Percentiles rank a stretch among this genome's conserved stretches.
These are phyloP conservation scores for Megaceryle alcyon DNA, from an alignment of 2,797 vertebrate species.

Conservation along the genomic window DNA sequence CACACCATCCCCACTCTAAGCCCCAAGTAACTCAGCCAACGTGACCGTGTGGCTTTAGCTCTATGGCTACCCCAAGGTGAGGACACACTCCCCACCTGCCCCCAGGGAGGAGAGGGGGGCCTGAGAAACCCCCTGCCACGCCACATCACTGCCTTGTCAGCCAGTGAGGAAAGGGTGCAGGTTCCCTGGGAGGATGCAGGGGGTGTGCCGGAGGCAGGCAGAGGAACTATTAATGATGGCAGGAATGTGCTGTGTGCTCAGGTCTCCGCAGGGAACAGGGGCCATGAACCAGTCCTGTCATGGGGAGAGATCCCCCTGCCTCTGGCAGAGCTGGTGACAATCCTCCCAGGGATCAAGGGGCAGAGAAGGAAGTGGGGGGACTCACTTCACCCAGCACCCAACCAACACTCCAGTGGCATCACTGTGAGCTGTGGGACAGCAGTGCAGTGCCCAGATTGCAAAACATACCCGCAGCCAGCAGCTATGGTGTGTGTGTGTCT, in stretches of 20 bases:
- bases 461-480: neutral
- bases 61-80: fast-evolving
- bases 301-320: neutral
- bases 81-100: neutral
- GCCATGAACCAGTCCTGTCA: neutral
- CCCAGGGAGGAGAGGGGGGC: neutral
- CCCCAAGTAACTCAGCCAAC: neutral
- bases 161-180: neutral
- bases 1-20: fast-evolving
- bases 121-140: neutral
- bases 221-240: constrained; percentile 7
- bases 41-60: fast-evolving
- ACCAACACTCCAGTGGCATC: neutral
- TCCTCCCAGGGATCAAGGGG: fast-evolving
- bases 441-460: neutral
- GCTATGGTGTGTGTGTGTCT: neutral
- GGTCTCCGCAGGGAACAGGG: neutral
- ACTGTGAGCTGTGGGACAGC: neutral
- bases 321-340: fast-evolving
- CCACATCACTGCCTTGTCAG: neutral
- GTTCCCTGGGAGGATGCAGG: neutral
- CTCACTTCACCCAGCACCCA: neutral
- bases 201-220: neutral
- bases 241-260: neutral
- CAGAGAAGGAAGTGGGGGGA: neutral